Base-by-base conservation (phyloP, 2,888 invertebrate genomes). In the Scrobipalpa atriplicella region DNA sequence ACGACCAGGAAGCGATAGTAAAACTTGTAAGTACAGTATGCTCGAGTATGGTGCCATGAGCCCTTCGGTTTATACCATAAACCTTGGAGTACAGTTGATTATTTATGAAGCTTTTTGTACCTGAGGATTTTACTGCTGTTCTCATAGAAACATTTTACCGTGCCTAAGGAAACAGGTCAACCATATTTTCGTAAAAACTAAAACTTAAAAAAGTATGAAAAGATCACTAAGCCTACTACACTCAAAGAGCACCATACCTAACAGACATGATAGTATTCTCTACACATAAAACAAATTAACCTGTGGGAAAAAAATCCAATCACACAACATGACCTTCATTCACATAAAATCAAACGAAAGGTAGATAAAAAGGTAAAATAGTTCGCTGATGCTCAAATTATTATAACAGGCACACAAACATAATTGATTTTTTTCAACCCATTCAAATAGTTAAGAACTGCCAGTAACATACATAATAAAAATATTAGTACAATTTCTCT, bases 1-100 rank as follows among this genome's bases (percentile, higher is more conserved):
- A 64, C 19, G 60, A 16, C 41, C 38, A 64, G 63, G 64, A 64
- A 64, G 60, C 58, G 64, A 56, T 64, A 56, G 41, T 56, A 64
- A 64, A 64, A 56, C 64, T 51, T 18, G 64, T 56, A 64, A 64
- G 62, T 62, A 47, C 58, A 21, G 13, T 51, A 21, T 43, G 18
- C 56, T 21, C 9, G 51, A n/a, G 19, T 39, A 61, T 29, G 47
- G 62, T 29, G 13, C 29, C 29, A 47, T 47, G 38, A 63, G 52
- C 63, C 63, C 52, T 63, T 63, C 21, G 51, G 36, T 38, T 29
- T 43, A 58, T 47, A 47, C 29, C 47, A 7, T 51, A 56, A 65
- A 65, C 60, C 47, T 58, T 36, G 38, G 51, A 41, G 29, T 29
- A 47, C 60, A 38, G 51, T 63, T 63, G 52, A 38, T 63, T 63